Base-by-base conservation (phyloP, 2,888 invertebrate genomes). In the Vesta saturnalis region DNA sequence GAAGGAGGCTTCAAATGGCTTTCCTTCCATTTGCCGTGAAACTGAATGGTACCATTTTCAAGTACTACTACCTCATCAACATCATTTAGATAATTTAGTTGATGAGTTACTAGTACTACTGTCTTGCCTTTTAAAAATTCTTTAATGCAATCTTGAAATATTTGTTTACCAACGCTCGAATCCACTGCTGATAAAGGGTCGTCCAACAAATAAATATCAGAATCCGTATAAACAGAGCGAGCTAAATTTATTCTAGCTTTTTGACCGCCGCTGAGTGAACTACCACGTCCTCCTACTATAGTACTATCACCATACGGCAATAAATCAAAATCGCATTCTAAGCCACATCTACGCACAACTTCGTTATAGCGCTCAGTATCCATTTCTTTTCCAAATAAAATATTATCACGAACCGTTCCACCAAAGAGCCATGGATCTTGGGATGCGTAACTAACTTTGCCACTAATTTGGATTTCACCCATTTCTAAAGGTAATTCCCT, bases 391-490 rank as follows among this genome's bases (percentile, higher is more conserved):
- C 96, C 96, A 83, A 97, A 97, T 1, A 95, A 82, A 73, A 97
- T 94, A 77, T 92, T 92, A 72, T 91, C 88, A 55, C 87, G 82
- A 5, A 91, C 84, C 76, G 90, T 85, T 77, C 91, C 90, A 0
- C 90, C 89, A 76, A 92, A 92, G 3, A 93, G 85, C 95, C 96
- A 96, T 0, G 96, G 90, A 75, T 95, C 91, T 79, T 95, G 95
- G 39, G 92, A 88, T 0, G 93, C 91, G 78, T 95, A 96, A 21
- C 91, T 91, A 0, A 92, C 66, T 49, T 84, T 85, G 1, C 95
- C 95, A 19, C 85, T 84, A 0, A 91, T 85, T 18, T 85, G 81
- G n/a, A 89, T 79, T 18, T 19, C 84, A 14, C 94, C 94, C 1
- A 85, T 81, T 15, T 81, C 77, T 3, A 92, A 80, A 1, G 91